Evolutionary conservation across 2,888 invertebrate species (phyloP), one percentile per base, ranked within the genome.

Genomic region (Chironomus riparius): DNA sequence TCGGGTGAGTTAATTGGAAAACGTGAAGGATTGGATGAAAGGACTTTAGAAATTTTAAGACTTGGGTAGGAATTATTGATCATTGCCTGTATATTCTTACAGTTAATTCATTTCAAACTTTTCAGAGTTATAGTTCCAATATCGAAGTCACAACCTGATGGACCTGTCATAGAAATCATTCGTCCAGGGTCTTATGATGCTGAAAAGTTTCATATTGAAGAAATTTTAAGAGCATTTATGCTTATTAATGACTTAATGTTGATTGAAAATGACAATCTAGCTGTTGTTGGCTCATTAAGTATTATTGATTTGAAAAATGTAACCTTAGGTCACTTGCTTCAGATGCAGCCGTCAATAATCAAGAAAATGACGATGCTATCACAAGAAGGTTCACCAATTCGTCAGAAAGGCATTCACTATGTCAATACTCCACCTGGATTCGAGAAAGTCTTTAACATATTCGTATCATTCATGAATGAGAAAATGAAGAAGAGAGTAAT

Each of bases 191-290:
- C 81, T 4, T 82, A 83, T 72, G 83, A 86, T 78, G 82, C 86
- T 5, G 81, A 82, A 4, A 80, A 82, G 77, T 83, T 82, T 73
- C 82, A 83, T 62, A 80, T 86, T 70, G 77, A 81, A 12, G 85
- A 86, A 77, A 78, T 87, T 13, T 80, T 87, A 68, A 86, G 86
- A 80, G 82, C 85, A 2, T 83, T 85, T 21, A 84, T 86, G 76
- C 87, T 88, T 86, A 81, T 87, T 22, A 82, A 85, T 75, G 88
- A 88, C 79, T 85, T 88, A 78, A 80, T 87, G 77, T 79, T 88
- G 79, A 80, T 86, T n/a, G 87, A 87, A 80, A 87, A 87, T 79
- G 88, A 88, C 79, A 85, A 86, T 61, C 2, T 65, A 12, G 13
- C 38, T 4, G 15, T 73, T 18, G 62, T 22, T 47, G 73, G 73